Base-by-base conservation (phyloP, 2,888 invertebrate species). In the Epinotia nisella region DNA sequence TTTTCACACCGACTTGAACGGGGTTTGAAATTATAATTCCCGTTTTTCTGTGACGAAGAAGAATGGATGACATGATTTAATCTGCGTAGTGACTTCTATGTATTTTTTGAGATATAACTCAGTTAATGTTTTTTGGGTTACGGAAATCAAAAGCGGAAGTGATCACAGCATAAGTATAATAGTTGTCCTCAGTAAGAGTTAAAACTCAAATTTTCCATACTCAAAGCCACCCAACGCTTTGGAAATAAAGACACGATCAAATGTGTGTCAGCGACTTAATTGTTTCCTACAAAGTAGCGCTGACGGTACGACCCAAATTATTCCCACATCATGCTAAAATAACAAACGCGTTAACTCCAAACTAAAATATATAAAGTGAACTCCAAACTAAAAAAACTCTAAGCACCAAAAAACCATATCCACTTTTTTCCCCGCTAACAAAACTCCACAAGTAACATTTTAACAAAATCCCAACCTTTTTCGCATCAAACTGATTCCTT, bases 11-110 rank as follows among this genome's bases (percentile, higher is more conserved):
- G 39, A 62, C 67, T 72, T 49, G 56, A 72, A 71, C 62, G 70
- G 62, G 67, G 66, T 72, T 61, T 58, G 59, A 29, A 73, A 73
- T 73, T 69, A 73, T 73, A 69, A 73, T 72, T 72, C 39, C 68
- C 51, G n/a, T 69, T 73, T 71, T 69, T 64, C 51, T 11, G 13
- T 24, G 51, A 51, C 64, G 15, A 51, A 60, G 59, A 73, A 49
- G 51, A 29, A 69, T 69, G 62, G 29, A 68, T 73, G 45, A 21
- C 49, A 58, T 58, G 68, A 71, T 67, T 71, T 67, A 59, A 49
- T 68, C 56, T 56, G 29, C 15, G 17, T 15, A 68, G 10, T 58
- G 41, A 56, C 39, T 49, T 17, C 41, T 62, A 53, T 11, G 17
- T 64, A 17, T 45, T 24, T 45, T 29, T 53, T 53, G 11, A 19